These are phyloP conservation scores for Epirrita christyi DNA, from an alignment of 2,888 invertebrate genomes.

Conservation along the genomic window DNA sequence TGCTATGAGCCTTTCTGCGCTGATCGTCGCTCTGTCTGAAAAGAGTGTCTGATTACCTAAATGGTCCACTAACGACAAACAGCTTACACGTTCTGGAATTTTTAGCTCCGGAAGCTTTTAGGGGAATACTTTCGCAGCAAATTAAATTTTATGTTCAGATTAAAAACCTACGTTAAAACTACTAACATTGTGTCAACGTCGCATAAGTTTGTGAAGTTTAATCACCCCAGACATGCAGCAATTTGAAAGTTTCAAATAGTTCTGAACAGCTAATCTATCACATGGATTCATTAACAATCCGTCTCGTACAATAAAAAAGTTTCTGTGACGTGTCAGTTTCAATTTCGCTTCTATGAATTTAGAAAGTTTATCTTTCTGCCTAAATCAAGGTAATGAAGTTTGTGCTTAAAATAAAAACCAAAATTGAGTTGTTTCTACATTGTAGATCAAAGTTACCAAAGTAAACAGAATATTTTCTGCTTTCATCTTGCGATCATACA, in stretches of 20 bases:
- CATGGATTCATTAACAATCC: constrained; percentile 35
- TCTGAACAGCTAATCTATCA: constrained; percentile 33
- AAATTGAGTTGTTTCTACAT: no score
- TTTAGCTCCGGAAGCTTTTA: no score
- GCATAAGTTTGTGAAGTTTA: constrained; percentile 24
- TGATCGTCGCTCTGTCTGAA: no score
- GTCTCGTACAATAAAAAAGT: constrained; percentile 24
- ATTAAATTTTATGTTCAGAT: no score
- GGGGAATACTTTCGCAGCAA: no score
- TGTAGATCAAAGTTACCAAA: constrained; percentile 3
- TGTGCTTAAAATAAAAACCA: no score
- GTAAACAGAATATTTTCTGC: constrained; percentile 20
- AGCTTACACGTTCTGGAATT: no score
- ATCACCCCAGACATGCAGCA: constrained; percentile 37
- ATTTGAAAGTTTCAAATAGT: constrained; percentile 37
- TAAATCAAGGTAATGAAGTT: neutral
- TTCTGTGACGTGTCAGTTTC: constrained; percentile 16
- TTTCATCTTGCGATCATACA: constrained; percentile 32
- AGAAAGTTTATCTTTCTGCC: neutral
- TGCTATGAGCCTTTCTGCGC: no score
- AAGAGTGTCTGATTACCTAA: no score
- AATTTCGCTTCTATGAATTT: constrained; percentile 10
- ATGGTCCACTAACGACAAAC: no score
- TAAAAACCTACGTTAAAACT: neutral
- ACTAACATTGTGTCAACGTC: constrained; percentile 18